Base-by-base conservation (phyloP, 1,140 invertebrate genomes). In the Stratiolaelaps scimitus region DNA sequence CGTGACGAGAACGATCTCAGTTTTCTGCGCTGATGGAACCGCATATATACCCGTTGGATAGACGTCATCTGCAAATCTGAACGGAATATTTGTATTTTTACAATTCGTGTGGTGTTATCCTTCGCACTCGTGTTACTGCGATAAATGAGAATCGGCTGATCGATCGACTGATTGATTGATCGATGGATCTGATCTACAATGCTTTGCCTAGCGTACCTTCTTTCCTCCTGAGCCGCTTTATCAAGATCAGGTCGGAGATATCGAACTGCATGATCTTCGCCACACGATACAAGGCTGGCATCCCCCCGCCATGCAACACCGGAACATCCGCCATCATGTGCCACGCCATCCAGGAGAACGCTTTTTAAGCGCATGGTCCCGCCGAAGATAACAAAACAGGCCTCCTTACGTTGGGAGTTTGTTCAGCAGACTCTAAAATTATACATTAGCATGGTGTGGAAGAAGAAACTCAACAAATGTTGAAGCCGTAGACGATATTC, bases 11-110 rank as follows among this genome's bases (percentile, higher is more conserved):
- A 60, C 53, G 10, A 60, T 60, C 34, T 60, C 53, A 23, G 53
- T 60, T 60, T 26, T 60, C 23, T 60, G 53, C 15, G 53, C 53
- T 4, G 53, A 60, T 17, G 53, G 53, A 60, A 60, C 34, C 4
- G 53, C 23, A 26, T 20, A 60, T 5, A 60, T 60, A 34, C 53
- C 53, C 26, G 53, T 60, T 17, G 53, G 53, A 34, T 29, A 60
- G 17, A 60, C 53, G 15, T 34, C 53, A 15, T 60, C 53, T 17
- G 26, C 53, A 26, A 60, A 60, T 2, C 53, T 60, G 53, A 13
- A 20, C 47, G 15, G 26, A 45, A 45, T 20, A 7, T 28, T 20
- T 20, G 15, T 40, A 10, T 40, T 10, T 40, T 40, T 40, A 6
- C 34, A 6, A 4, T 40, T 40, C 34, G 34, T 40, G 4, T 40